A percentile compares a stretch with the other conserved stretches of the same genome.
phyloP scores from a whole-genome alignment of 1,140 invertebrate species.

The Dendroctonus ponderosae region DNA sequence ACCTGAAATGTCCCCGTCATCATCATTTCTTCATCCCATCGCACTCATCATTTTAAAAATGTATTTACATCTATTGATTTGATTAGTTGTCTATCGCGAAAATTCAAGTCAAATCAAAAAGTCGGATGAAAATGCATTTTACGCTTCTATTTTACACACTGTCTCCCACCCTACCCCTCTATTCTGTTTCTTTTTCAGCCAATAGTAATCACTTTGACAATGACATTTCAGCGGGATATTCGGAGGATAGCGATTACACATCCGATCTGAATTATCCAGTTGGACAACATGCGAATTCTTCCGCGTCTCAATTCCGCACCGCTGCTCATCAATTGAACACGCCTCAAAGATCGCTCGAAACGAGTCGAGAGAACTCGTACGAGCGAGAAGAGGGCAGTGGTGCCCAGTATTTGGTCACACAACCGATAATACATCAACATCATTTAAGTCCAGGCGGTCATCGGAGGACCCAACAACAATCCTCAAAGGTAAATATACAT shows the following conservation, averaged over 20 bases:
- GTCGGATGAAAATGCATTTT: too few relatives aligned
- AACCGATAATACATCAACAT: constrained; percentile 38
- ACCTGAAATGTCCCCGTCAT: too few relatives aligned
- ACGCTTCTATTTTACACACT: background rate
- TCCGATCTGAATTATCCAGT: constrained; percentile 95
- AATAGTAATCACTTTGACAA: constrained; percentile 50
- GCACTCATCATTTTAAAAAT: too few relatives aligned
- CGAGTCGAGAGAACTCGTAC: constrained; percentile 80
- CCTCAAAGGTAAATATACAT: constrained; percentile 8
- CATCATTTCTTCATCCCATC: too few relatives aligned
- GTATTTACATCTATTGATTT: too few relatives aligned
- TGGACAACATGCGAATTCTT: constrained; percentile 81
- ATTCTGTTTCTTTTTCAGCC: constrained; percentile 47
- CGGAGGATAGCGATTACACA: constrained; percentile 96
- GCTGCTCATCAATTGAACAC: constrained; percentile 76
- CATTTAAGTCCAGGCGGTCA: constrained; percentile 46
- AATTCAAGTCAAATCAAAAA: too few relatives aligned
- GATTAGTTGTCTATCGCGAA: too few relatives aligned
- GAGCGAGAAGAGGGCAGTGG: constrained; percentile 67
- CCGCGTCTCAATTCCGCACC: constrained; percentile 77
- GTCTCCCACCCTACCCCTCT: constrained; percentile 21
- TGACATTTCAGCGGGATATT: constrained; percentile 81
- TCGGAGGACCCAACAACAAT: constrained; percentile 36
- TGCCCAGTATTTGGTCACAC: constrained; percentile 42
- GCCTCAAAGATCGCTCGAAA: constrained; percentile 75